phyloP scores from a whole-genome alignment of 2,113 vertebrate genomes.

The Oncorhynchus mykiss region DNA sequence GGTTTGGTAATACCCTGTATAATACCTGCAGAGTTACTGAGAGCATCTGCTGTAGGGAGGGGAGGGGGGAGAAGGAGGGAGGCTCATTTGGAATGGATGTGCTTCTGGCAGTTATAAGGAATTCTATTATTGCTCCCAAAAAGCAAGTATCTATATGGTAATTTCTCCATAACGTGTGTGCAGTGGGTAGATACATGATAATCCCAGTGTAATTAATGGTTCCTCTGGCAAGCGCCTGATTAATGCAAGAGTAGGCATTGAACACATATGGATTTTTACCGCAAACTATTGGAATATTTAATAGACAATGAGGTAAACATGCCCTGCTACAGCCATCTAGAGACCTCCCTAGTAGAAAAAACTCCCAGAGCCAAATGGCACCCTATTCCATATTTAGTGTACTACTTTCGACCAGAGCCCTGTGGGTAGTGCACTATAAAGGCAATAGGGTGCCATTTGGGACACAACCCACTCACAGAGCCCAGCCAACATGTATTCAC shows the following conservation, averaged over 20 bases:
- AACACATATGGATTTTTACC: constrained; percentile 39
- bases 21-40: constrained; percentile 49
- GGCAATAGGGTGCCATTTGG: too few species aligned
- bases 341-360: too few species aligned
- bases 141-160: constrained; percentile 56
- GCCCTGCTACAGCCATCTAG: too few species aligned
- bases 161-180: constrained; percentile 34
- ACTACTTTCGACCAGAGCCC: too few species aligned
- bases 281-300: constrained; percentile 41
- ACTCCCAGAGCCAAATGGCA: too few species aligned
- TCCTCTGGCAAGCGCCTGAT: constrained; percentile 37
- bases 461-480: too few species aligned
- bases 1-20: constrained; percentile 46
- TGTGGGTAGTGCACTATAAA: too few species aligned
- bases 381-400: too few species aligned
- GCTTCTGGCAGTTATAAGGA: constrained; percentile 58
- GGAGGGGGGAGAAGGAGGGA: constrained; percentile 3
- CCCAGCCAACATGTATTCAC: not conserved
- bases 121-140: constrained; percentile 57
- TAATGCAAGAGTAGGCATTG: constrained; percentile 48
- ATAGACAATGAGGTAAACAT: not conserved
- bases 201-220: constrained; percentile 60
- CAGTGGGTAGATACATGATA: constrained; percentile 50
- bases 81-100: constrained; percentile 58
- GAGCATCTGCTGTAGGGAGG: constrained; percentile 35